Percentiles rank a stretch among this genome's conserved stretches.
Conservation (phyloP, 1,140 invertebrate genomes). For the Ridgeia piscesae region DNA sequence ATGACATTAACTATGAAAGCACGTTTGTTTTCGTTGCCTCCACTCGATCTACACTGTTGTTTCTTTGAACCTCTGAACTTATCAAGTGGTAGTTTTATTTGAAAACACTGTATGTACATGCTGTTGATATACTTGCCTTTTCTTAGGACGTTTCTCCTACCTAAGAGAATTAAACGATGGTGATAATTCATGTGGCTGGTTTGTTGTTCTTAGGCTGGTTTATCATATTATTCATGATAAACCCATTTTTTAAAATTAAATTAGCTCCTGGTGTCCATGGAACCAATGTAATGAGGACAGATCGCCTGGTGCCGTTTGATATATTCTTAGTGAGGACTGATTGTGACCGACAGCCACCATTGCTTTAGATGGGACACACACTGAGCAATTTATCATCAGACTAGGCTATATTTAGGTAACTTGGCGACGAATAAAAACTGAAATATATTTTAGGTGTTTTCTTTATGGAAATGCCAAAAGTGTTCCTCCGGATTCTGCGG, state of each 20-base stretch:
- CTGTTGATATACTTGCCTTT: too few relatives aligned
- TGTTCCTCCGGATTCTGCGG: background rate
- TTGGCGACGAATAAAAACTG: background rate
- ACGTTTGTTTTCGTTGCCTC: too few relatives aligned
- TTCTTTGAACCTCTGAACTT: too few relatives aligned
- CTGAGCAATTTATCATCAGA: background rate
- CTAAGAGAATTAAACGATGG: too few relatives aligned
- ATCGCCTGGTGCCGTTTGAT: background rate
- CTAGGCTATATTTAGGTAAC: background rate
- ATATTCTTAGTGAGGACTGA: background rate
- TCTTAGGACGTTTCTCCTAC: too few relatives aligned
- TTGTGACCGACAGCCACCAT: background rate
- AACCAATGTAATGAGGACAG: background rate
- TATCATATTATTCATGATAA: background rate
- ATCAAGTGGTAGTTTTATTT: too few relatives aligned
- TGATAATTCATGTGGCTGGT: too few relatives aligned
- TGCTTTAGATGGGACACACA: background rate
- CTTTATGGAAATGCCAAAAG: background rate
- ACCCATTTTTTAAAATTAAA: background rate
- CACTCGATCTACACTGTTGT: too few relatives aligned
- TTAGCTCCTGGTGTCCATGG: background rate
- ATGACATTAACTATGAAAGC: too few relatives aligned
- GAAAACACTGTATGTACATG: too few relatives aligned
- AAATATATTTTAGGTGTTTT: background rate
- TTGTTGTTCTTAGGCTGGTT: background rate